Percentiles rank a stretch among this genome's conserved stretches.
phyloP scores from a whole-genome alignment of 2,888 invertebrate species.

The Harpalus rufipes region DNA sequence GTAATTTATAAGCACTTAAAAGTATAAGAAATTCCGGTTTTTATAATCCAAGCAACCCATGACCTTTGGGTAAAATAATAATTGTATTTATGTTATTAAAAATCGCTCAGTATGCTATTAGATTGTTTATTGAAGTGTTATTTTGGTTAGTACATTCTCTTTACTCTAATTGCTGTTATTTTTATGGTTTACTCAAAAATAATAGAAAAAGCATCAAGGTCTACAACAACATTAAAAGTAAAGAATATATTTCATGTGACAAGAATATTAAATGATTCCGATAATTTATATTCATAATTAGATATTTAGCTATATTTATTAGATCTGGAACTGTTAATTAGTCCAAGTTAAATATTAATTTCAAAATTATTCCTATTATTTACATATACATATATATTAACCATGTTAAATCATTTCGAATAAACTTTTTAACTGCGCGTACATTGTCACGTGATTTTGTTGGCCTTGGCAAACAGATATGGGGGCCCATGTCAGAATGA shows the following conservation, averaged over 20 bases:
- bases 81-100: slow-evolving; percentile 54
- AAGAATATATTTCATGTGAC: background rate
- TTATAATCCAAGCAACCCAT: background rate
- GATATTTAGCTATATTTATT: background rate
- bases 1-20: slow-evolving; percentile 14
- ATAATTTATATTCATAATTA: background rate
- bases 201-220: slow-evolving; percentile 70
- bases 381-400: too few relatives aligned
- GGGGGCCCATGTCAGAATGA: too few relatives aligned
- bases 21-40: slow-evolving; percentile 29
- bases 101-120: slow-evolving; percentile 49
- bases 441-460: too few relatives aligned
- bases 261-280: background rate
- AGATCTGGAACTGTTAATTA: background rate
- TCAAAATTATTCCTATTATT: too few relatives aligned
- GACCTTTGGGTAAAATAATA: slow-evolving; percentile 46
- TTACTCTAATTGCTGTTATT: slow-evolving; percentile 41
- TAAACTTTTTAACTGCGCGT: too few relatives aligned
- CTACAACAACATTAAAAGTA: slow-evolving; percentile 1
- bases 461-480: too few relatives aligned
- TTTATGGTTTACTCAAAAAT: slow-evolving; percentile 71
- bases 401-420: too few relatives aligned
- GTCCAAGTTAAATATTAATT: background rate
- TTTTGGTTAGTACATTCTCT: slow-evolving; percentile 44
- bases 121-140: slow-evolving; percentile 47